Conservation (phyloP, 1,140 invertebrate species). For the Centruroides sculpturatus region DNA sequence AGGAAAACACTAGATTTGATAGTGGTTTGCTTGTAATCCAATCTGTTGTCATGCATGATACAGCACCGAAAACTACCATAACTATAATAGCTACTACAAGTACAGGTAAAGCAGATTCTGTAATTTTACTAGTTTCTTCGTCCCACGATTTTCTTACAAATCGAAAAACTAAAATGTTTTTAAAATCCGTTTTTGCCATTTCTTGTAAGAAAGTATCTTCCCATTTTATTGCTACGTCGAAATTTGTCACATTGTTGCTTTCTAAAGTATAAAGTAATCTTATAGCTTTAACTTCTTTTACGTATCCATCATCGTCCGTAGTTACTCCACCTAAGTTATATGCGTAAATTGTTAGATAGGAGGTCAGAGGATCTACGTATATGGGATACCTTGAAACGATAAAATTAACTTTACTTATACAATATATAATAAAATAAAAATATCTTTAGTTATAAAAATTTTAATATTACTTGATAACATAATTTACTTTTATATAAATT, state of each 20-base stretch:
- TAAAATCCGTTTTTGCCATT: slow-evolving; percentile 57
- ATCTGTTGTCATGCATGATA: slow-evolving; percentile 57
- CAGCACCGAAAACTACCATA: slow-evolving; percentile 45
- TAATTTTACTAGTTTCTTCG: slow-evolving; percentile 74
- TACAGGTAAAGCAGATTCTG: slow-evolving; percentile 69
- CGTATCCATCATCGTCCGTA: slow-evolving; percentile 50
- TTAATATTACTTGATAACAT: no score
- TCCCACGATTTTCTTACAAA: slow-evolving; percentile 74
- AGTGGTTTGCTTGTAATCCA: slow-evolving; percentile 78
- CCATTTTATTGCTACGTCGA: slow-evolving; percentile 66
- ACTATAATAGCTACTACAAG: slow-evolving; percentile 69
- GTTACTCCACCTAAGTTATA: slow-evolving; percentile 69
- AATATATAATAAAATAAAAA: no score
- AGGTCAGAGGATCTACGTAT: slow-evolving; percentile 71
- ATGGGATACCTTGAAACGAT: slow-evolving; percentile 62
- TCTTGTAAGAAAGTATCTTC: slow-evolving; percentile 63
- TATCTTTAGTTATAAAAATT: no score
- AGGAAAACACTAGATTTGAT: slow-evolving; percentile 12
- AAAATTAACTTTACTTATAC: slow-evolving; percentile 31
- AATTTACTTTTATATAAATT: no score
- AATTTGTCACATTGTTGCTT: slow-evolving; percentile 51
- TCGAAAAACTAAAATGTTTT: slow-evolving; percentile 61
- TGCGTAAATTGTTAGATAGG: slow-evolving; percentile 65
- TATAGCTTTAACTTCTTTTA: slow-evolving; percentile 58
- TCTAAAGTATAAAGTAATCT: slow-evolving; percentile 74